Evolutionary conservation across 2,888 invertebrate genomes (phyloP).

Genomic region (Embidobia sp.): DNA sequence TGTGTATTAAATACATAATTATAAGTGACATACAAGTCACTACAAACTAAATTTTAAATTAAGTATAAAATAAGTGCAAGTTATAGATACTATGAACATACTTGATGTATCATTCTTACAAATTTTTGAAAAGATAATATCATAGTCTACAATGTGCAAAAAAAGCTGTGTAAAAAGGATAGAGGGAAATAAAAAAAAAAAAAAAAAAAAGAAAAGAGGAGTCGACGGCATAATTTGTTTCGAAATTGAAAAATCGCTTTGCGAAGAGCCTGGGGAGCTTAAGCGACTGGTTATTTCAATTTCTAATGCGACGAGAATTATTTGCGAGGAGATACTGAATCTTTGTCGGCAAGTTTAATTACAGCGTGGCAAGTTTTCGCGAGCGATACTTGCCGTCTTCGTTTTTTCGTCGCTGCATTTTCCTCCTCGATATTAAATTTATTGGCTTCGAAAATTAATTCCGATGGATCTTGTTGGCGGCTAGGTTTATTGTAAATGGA

Average conservation of each 20-base stretch:
- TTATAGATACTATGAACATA: too few relatives aligned
- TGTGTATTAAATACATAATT: too few relatives aligned
- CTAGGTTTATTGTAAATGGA: constrained; percentile 25
- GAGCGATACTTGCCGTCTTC: background rate
- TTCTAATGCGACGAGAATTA: constrained; percentile 15
- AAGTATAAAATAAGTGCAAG: too few relatives aligned
- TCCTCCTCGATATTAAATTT: constrained; percentile 48
- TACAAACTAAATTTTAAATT: too few relatives aligned
- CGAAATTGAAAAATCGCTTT: constrained; percentile 9
- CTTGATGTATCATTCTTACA: too few relatives aligned
- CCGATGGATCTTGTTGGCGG: constrained; percentile 19
- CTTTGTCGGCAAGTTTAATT: constrained; percentile 34
- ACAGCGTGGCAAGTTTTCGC: constrained; percentile 19
- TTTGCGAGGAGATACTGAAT: constrained; percentile 18
- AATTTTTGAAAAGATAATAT: too few relatives aligned
- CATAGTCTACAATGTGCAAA: too few relatives aligned
- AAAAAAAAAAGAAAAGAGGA: too few relatives aligned
- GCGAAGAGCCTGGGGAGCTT: background rate
- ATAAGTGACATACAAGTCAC: too few relatives aligned
- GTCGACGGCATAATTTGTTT: too few relatives aligned
- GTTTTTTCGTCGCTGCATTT: constrained; percentile 1
- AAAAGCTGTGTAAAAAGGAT: too few relatives aligned
- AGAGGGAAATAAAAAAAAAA: too few relatives aligned
- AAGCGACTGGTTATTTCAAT: constrained; percentile 7
- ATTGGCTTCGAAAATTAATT: constrained; percentile 51